Percentiles rank a stretch among this genome's conserved stretches.
phyloP scores from a whole-genome alignment of 23 tunicate species.

The Clavelina lepadiformis region DNA sequence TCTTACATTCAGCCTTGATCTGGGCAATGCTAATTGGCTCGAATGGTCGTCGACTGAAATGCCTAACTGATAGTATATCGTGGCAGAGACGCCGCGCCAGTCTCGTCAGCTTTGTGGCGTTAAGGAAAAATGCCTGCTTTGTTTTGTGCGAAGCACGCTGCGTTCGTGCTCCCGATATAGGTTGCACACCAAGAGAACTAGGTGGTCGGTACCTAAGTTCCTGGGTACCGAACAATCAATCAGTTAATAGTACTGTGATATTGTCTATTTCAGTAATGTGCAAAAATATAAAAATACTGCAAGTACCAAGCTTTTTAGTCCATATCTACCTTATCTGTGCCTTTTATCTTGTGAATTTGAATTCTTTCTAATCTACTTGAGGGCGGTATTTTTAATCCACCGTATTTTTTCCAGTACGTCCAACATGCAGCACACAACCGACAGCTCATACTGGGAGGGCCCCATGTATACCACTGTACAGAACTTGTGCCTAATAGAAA shows the following conservation, averaged over 20 bases:
- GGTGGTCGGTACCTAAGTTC: conserved; percentile 81
- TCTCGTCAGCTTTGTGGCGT: conserved; percentile 80
- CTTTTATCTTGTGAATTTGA: conserved; percentile 79
- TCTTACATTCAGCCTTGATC: conserved; percentile 91
- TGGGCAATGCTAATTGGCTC: conserved; percentile 68
- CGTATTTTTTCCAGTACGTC: conserved; percentile 99
- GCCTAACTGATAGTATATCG: conserved; percentile 57
- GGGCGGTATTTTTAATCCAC: conserved; percentile 93
- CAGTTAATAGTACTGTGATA: not conserved
- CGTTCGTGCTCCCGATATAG: conserved; percentile 35
- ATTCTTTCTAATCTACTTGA: conserved; percentile 56
- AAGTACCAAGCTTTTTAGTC: not conserved
- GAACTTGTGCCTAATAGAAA: conserved; percentile 51
- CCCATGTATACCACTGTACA: conserved; percentile 84
- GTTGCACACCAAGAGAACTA: conserved; percentile 11
- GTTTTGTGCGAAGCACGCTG: conserved; percentile 70
- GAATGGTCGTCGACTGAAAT: conserved; percentile 75
- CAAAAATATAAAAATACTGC: not conserved
- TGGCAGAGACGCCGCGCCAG: conserved; percentile 69
- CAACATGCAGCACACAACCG: conserved; percentile 88
- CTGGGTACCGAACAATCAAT: too few relatives aligned
- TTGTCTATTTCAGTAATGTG: not conserved
- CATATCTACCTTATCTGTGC: conserved; percentile 70
- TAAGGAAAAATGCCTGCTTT: conserved; percentile 85
- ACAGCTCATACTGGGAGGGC: conserved; percentile 81